Percentiles rank a stretch among this genome's conserved stretches.
Conservation (phyloP, 2,113 vertebrate genomes). For the Donacobius atricapilla region DNA sequence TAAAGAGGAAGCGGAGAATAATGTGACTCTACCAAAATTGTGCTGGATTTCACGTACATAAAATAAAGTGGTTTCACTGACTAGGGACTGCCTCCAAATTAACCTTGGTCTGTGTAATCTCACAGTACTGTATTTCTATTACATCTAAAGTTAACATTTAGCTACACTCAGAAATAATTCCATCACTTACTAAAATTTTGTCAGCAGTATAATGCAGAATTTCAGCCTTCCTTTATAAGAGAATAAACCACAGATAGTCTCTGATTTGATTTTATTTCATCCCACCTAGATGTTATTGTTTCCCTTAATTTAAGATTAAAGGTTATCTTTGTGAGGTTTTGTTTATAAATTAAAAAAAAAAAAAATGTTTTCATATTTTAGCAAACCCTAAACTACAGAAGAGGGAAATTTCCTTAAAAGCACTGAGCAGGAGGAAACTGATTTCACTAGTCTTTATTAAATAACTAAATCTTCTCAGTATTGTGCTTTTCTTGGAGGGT, state of each 20-base stretch:
- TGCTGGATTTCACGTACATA: not conserved
- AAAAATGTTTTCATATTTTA: too few species aligned
- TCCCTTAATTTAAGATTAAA: not conserved
- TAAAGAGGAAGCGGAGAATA: not conserved
- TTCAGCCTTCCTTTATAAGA: not conserved
- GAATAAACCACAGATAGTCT: not conserved
- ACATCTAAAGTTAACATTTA: not conserved
- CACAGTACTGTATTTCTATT: not conserved
- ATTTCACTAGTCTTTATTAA: not conserved
- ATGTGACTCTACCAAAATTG: not conserved
- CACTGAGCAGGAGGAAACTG: not conserved
- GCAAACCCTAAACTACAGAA: not conserved
- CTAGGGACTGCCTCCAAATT: not conserved
- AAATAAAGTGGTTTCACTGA: not conserved
- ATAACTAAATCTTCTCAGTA: not conserved
- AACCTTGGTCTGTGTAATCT: not conserved
- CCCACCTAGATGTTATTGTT: not conserved
- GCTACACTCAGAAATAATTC: not conserved
- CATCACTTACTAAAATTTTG: not conserved
- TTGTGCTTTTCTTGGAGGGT: not conserved
- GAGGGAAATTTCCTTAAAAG: not conserved
- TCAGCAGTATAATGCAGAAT: not conserved
- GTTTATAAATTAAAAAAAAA: not conserved
- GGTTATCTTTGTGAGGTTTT: accelerated
- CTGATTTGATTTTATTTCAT: not conserved